Evolutionary conservation across 2,888 invertebrate genomes (phyloP), one percentile per base, ranked within the genome.

Genomic region (Thecophora atra): DNA sequence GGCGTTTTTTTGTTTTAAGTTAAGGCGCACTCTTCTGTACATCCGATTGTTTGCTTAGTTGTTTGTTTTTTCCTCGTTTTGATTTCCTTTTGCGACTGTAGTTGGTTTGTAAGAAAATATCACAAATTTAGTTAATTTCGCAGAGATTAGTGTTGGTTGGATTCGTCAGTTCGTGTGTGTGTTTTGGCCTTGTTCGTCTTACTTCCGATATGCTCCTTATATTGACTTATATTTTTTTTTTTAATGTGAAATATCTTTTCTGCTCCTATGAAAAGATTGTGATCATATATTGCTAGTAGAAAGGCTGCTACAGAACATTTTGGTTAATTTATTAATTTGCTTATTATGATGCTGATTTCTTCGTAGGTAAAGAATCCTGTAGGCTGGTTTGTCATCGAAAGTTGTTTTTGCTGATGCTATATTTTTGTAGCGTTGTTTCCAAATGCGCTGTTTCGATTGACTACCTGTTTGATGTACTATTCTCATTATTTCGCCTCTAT

Each of bases 391-490:
- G 28, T n/a, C 7, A 17, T 63, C 21, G 21, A 19, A 13, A 21
- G 7, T 42, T 42, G 63, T n/a, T 4, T 0, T 21, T 67, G 37
- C n/a, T 52, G 51, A 7, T 26, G 21, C 42, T 54, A 56, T 56
- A 62, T 62, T 47, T 62, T 28, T 60, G 26, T 44, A 69, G 69
- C 69, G 62, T n/a, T n/a, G n/a, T 62, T 62, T 26, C 62, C 60
- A 69, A 24, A 51, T 62, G 62, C 69, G 69, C 69, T 62, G 69
- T 28, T 62, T 69, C 60, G 69, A 69, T 62, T 62, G 60, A 51
- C 30, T n/a, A 28, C 1, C 62, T 26, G 28, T 17, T 69, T 62
- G 47, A 66, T 63, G 21, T 26, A 70, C 63, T 44, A 24, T 63
- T 70, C 13, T 64, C 70, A 70, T 70, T 70, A 52, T 47, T n/a